Base-by-base conservation (phyloP, 2,797 vertebrate genomes). In the Champsocephalus gunnari region DNA sequence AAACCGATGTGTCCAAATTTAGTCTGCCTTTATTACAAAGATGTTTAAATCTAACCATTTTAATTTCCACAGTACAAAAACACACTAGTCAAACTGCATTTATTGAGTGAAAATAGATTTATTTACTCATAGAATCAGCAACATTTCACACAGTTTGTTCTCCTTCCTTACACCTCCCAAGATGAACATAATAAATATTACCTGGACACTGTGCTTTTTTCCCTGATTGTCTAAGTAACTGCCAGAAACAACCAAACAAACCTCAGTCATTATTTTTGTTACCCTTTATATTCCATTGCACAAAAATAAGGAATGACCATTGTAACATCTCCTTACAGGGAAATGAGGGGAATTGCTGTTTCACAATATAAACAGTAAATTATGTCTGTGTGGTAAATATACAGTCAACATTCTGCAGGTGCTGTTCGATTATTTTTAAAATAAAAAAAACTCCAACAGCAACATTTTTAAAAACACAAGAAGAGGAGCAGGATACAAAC, bases 91-190 rank as follows among this genome's bases (percentile, higher is more conserved):
- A 71, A 61, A 66, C 43, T 61, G n/a, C 10, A 77, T 61, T 65
- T 77, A 80, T 80, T 90, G 86, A 90, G 85, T 91, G 92, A 91
- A 95, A 95, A 95, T 94, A 95, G 92, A 94, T 95, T 94, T 95
- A 94, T 95, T 95, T 92, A 91, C 84, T 90, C 92, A 94, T 87
- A 93, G 89, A 92, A 92, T 92, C 81, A 90, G 90, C 85, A 92
- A 94, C 83, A 88, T 91, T 85, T 89, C 63, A 85, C 84, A 86
- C 71, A 41, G 72, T 87, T 90, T 90, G 89, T 88, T 92, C 84
- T 70, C 80, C 73, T 87, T 72, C 58, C 75, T 79, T 75, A 58
- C 53, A 80, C 84, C 57, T 88, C 84, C 85, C 84, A 88, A 80
- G 84, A 90, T 87, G 88, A 86, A 92, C 84, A 92, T 82, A 95